Evolutionary conservation across 2,888 invertebrate genomes (phyloP).

Genomic region (Lasioglossum pauxillum): DNA sequence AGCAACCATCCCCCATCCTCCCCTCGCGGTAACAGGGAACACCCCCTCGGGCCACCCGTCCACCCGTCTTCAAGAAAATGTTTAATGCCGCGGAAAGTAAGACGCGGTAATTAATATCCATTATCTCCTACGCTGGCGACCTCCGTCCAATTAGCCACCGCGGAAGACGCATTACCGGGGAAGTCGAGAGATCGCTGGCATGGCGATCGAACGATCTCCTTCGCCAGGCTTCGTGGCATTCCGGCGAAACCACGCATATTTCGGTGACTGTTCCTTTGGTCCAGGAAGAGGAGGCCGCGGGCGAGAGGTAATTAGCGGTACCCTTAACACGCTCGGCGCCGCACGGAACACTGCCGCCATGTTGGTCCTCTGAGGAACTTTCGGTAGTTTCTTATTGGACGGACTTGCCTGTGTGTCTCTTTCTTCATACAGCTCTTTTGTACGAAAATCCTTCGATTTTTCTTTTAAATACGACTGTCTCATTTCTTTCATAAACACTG

Average conservation of each 20-base stretch:
- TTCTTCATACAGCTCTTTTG: background rate
- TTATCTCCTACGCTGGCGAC: slow-evolving; percentile 80
- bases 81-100: slow-evolving; percentile 84
- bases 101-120: slow-evolving; percentile 84
- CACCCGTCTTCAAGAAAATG: slow-evolving; percentile 78
- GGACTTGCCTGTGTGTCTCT: background rate
- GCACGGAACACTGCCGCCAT: background rate
- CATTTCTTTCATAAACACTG: background rate
- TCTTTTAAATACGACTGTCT: background rate
- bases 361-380: background rate
- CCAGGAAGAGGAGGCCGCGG: slow-evolving; percentile 2
- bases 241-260: slow-evolving; percentile 4
- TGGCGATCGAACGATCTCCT: slow-evolving; percentile 6
- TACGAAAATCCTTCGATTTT: background rate
- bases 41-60: slow-evolving; percentile 7
- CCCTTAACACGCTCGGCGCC: background rate
- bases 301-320: background rate
- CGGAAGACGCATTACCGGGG: slow-evolving; percentile 79
- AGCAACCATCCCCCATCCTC: background rate
- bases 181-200: slow-evolving; percentile 9
- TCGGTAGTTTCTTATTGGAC: background rate
- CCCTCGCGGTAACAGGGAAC: slow-evolving; percentile 4
- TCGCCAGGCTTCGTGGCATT: background rate
- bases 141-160: slow-evolving; percentile 79
- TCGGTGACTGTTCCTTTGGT: slow-evolving; percentile 1